A percentile compares a stretch with the other conserved stretches of the same genome.
Conservation (phyloP, 2,797 vertebrate species). For the Lates japonicus region DNA sequence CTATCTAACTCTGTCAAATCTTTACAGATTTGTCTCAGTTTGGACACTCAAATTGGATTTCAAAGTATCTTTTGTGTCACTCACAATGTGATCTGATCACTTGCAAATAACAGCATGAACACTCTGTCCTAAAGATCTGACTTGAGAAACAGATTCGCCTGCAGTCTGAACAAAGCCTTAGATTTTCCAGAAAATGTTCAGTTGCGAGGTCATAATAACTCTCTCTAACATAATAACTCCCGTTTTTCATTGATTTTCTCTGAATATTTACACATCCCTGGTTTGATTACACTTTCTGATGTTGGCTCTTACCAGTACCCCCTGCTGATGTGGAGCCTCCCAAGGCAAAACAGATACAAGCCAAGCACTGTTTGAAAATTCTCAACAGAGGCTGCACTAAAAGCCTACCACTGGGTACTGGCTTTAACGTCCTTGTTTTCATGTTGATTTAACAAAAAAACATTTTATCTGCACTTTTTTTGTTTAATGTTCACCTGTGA, state of each 20-base stretch:
- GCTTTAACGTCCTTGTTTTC: constrained; percentile 2
- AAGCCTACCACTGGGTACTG: constrained; percentile 11
- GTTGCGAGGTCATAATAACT: background rate
- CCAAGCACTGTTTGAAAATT: constrained; percentile 27
- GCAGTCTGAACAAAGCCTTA: background rate
- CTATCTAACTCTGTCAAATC: too few relatives aligned
- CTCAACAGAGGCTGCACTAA: constrained; percentile 30
- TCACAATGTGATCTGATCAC: too few relatives aligned
- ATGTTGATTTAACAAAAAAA: constrained; percentile 20
- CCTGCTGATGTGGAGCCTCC: constrained; percentile 28
- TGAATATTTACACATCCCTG: constrained; percentile 23
- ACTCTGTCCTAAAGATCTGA: too few relatives aligned
- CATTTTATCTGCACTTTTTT: constrained; percentile 13
- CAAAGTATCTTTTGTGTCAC: too few relatives aligned
- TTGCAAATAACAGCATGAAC: too few relatives aligned
- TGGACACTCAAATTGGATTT: too few relatives aligned
- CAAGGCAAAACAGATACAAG: constrained; percentile 37
- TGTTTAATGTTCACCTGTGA: background rate
- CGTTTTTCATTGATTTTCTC: constrained; percentile 16
- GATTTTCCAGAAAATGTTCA: background rate
- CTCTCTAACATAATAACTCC: too few relatives aligned
- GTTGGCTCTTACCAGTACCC: constrained; percentile 21
- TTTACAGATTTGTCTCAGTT: too few relatives aligned
- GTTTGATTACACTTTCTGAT: constrained; percentile 39
- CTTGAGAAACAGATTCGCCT: too few relatives aligned